A percentile compares a stretch with the other conserved stretches of the same genome.
phyloP scores from a whole-genome alignment of 1,140 invertebrate genomes.

The Bombus vancouverensis region DNA sequence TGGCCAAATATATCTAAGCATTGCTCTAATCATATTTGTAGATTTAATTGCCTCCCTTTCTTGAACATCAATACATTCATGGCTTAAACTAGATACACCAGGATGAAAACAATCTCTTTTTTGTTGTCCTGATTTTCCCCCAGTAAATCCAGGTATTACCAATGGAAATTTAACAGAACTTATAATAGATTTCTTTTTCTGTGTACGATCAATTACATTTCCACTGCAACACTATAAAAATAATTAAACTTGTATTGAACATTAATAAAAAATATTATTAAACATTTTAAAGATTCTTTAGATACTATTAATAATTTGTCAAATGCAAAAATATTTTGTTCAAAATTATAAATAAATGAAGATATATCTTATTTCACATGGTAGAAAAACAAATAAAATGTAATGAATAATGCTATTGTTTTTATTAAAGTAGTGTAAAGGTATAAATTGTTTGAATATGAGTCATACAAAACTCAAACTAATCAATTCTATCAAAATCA shows the following conservation, averaged over 20 bases:
- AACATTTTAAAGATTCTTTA: neutral
- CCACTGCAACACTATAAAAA: slow-evolving; percentile 77
- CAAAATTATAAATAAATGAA: neutral
- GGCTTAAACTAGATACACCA: slow-evolving; percentile 88
- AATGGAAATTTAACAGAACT: slow-evolving; percentile 72
- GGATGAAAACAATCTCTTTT: slow-evolving; percentile 95
- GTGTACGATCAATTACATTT: slow-evolving; percentile 78
- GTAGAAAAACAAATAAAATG: slow-evolving; percentile 26
- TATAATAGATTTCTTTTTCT: slow-evolving; percentile 77
- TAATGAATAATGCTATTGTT: slow-evolving; percentile 12
- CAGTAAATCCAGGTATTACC: slow-evolving; percentile 76
- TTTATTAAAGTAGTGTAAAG: slow-evolving; percentile 34
- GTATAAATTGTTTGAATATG: slow-evolving; percentile 12
- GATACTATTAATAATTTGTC: neutral
- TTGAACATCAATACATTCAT: slow-evolving; percentile 85
- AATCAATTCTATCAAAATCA: neutral
- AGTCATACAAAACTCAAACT: neutral
- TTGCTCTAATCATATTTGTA: slow-evolving; percentile 92
- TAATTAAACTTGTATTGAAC: slow-evolving; percentile 26
- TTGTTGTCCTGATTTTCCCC: slow-evolving; percentile 83
- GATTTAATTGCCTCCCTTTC: slow-evolving; percentile 85
- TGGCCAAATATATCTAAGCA: slow-evolving; percentile 98
- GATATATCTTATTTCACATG: neutral
- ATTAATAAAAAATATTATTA: slow-evolving; percentile 12
- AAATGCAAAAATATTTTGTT: neutral